phyloP scores from a whole-genome alignment of 23 tunicate genomes.

The Ciona savignyi region DNA sequence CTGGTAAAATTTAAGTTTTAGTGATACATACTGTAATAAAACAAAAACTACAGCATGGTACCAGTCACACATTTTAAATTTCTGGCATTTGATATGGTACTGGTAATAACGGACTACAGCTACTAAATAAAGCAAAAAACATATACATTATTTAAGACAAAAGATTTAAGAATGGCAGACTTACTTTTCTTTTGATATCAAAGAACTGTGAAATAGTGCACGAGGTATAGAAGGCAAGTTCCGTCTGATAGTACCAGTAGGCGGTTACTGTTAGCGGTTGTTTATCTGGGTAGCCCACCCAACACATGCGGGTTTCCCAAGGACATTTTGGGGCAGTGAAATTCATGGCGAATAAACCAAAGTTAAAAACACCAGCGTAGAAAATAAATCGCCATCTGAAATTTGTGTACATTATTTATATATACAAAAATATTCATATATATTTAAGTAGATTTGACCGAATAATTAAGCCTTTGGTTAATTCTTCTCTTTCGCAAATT shows the following conservation, averaged over 20 bases:
- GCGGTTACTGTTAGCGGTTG: constrained; percentile 30
- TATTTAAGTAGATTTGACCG: no score
- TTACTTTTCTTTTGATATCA: constrained; percentile 79
- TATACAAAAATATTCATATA: no score
- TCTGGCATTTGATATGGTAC: constrained; percentile 5
- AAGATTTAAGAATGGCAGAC: background rate
- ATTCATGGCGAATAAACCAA: constrained; percentile 21
- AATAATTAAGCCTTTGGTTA: no score
- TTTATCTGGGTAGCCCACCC: constrained; percentile 76
- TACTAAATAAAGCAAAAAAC: no score
- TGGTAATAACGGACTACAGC: background rate
- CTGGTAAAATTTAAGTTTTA: no score
- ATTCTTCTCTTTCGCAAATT: no score
- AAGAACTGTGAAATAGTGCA: constrained; percentile 83
- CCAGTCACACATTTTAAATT: no score
- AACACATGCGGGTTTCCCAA: constrained; percentile 24
- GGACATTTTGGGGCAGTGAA: constrained; percentile 28
- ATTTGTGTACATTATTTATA: no score
- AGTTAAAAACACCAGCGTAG: constrained; percentile 22
- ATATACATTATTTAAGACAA: background rate
- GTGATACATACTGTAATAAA: background rate
- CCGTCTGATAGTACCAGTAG: constrained; percentile 68
- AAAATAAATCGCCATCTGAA: constrained; percentile 74
- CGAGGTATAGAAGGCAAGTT: constrained; percentile 73
- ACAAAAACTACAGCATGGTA: background rate